Evolutionary conservation across 35 echinoderm and acorn worm genomes (phyloP).

Genomic region (Hemicentrotus pulcherrimus): DNA sequence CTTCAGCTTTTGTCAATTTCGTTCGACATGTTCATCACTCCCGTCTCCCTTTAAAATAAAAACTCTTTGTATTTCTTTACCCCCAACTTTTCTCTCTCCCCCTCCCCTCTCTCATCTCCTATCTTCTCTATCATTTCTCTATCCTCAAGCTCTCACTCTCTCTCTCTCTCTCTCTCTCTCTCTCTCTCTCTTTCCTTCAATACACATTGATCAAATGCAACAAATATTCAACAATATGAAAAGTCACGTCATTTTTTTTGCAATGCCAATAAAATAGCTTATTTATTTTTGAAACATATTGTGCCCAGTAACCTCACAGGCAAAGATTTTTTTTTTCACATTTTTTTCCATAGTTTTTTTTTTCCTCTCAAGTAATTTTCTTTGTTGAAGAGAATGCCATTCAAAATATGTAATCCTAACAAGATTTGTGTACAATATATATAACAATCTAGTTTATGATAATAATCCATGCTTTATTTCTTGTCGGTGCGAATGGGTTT

Average conservation of each 20-base stretch:
- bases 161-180: background rate
- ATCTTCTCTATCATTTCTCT: background rate
- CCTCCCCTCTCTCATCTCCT: background rate
- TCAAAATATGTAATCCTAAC: constrained; percentile 31
- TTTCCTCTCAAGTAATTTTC: background rate
- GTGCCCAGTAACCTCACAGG: constrained; percentile 32
- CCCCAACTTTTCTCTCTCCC: background rate
- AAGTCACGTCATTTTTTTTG: background rate
- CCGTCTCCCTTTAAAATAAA: no score
- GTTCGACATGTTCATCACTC: no score
- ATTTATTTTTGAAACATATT: constrained; percentile 38
- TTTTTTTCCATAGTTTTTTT: background rate
- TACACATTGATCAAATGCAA: background rate
- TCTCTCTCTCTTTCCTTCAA: background rate
- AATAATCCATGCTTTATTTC: background rate
- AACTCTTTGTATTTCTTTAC: no score
- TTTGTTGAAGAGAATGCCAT: constrained; percentile 1
- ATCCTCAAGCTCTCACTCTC: background rate
- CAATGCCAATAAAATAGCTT: constrained; percentile 48
- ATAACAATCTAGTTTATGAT: constrained; percentile 15
- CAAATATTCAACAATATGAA: background rate
- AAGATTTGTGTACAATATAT: constrained; percentile 33
- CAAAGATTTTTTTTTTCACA: constrained; percentile 24
- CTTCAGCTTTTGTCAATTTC: no score
- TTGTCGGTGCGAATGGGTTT: background rate